Conservation (phyloP, 2,797 vertebrate genomes). For the Trematocara caparti region DNA sequence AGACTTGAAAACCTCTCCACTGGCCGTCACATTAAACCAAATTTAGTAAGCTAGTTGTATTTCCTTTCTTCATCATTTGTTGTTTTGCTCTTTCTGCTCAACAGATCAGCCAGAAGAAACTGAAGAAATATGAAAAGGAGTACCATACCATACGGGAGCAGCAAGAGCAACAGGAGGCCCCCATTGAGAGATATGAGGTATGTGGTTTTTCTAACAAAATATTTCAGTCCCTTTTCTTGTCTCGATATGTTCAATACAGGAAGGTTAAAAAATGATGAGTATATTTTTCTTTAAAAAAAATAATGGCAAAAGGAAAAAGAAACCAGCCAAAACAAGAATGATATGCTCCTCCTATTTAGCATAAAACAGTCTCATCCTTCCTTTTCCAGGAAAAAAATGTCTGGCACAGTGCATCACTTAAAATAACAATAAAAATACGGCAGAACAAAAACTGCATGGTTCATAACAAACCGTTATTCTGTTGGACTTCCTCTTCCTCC, state of each 20-base stretch:
- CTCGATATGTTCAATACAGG: neutral
- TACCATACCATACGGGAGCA: slow-evolving; percentile 96
- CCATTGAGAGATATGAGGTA: slow-evolving; percentile 96
- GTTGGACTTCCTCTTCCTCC: neutral
- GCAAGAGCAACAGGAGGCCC: slow-evolving; percentile 96
- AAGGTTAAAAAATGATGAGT: neutral
- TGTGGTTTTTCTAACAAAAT: neutral
- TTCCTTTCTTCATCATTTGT: neutral
- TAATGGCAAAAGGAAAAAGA: neutral
- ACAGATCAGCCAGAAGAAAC: slow-evolving; percentile 97
- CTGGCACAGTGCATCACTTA: neutral
- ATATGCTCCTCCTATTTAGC: neutral
- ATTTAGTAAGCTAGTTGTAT: neutral
- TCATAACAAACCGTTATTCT: neutral
- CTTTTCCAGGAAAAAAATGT: neutral
- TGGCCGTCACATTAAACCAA: neutral
- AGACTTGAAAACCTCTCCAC: neutral
- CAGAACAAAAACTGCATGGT: neutral
- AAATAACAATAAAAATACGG: neutral
- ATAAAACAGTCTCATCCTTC: neutral
- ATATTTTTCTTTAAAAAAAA: neutral
- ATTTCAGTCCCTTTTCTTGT: neutral
- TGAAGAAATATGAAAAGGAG: slow-evolving; percentile 98
- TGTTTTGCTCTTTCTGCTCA: neutral
- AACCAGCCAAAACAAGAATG: neutral